These are phyloP conservation scores for Babylonia areolata DNA, from an alignment of 1,140 invertebrate species.

Conservation along the genomic window DNA sequence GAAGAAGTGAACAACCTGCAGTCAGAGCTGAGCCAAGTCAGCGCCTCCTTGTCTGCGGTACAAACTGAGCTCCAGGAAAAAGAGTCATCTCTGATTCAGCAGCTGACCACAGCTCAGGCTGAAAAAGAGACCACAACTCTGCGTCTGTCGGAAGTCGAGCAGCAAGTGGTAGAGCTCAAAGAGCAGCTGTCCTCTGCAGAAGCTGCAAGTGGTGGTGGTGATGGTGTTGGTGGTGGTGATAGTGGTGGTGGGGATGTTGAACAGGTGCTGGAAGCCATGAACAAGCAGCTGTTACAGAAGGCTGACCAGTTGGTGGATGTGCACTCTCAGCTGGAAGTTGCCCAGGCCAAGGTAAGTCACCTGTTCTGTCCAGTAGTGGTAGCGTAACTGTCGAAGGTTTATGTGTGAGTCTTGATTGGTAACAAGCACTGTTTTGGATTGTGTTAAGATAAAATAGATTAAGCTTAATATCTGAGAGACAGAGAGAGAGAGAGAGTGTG, in stretches of 20 bases:
- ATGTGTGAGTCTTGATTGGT: too few species aligned
- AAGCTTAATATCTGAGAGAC: too few species aligned
- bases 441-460: too few species aligned
- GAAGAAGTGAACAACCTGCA: conserved; percentile 22
- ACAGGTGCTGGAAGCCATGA: conserved; percentile 29
- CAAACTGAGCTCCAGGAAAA: conserved; percentile 22
- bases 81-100: neutral
- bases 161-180: conserved; percentile 6
- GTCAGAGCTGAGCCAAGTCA: conserved; percentile 14
- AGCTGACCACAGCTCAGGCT: neutral
- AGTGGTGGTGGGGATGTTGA: neutral
- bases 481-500: too few species aligned
- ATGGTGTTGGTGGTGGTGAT: neutral
- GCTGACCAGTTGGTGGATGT: conserved; percentile 34
- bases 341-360: conserved; percentile 11
- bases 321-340: conserved; percentile 26
- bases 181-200: neutral
- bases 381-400: too few species aligned
- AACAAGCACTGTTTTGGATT: too few species aligned
- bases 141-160: neutral
- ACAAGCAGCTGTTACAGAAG: conserved; percentile 37
- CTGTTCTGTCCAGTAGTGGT: neutral
- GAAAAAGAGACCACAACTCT: conserved; percentile 13
- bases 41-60: neutral
- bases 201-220: neutral